Evolutionary conservation across 2,113 vertebrate genomes (phyloP), one percentile per base, ranked within the genome.

Genomic region (Oreochromis tanganicae): DNA sequence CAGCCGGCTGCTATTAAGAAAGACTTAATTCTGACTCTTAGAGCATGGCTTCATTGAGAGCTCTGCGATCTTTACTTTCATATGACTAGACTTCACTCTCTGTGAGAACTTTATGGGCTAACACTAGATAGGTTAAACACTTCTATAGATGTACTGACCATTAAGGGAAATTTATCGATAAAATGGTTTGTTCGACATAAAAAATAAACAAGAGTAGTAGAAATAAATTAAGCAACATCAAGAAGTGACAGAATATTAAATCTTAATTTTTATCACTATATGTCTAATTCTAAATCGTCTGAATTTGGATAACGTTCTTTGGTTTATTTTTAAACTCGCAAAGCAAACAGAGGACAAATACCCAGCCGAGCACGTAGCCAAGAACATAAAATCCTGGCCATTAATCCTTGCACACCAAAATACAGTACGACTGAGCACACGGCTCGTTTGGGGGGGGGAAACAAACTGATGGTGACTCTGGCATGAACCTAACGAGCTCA

Each of bases 1-100:
- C 83, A 50, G 82, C 85, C 80, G 14, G 83, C 86, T 75, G 88
- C 81, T 88, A 82, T 91, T 71, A 87, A 81, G 27, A 73, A 85
- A 83, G 81, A 73, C 84, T 87, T 56, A 54, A 41, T 56, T 82
- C 78, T 34, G 57, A 85, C 71, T 89, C 83, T 71, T 85, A 56
- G 4, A 86, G 82, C 54, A 24, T 8, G 6, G 71, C 86, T 88
- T 61, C 14, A 46, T 61, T 59, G 68, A 57, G 68, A 87, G 89
- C 82, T 87, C 79, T 84, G 79, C 89, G 73, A 94, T 94, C 88
- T 73, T 79, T 71, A 83, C 88, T 89, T 91, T 83, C 66, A 78
- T 32, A 55, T 27, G 10, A 92, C 84, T 84, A n/a, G 9, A 34
- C 81, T 81, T 85, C 29, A 92, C 87, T 91, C 88, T 68, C 80